Evolutionary conservation across 2,113 vertebrate genomes (phyloP).

Genomic region (Sus scrofa): DNA sequence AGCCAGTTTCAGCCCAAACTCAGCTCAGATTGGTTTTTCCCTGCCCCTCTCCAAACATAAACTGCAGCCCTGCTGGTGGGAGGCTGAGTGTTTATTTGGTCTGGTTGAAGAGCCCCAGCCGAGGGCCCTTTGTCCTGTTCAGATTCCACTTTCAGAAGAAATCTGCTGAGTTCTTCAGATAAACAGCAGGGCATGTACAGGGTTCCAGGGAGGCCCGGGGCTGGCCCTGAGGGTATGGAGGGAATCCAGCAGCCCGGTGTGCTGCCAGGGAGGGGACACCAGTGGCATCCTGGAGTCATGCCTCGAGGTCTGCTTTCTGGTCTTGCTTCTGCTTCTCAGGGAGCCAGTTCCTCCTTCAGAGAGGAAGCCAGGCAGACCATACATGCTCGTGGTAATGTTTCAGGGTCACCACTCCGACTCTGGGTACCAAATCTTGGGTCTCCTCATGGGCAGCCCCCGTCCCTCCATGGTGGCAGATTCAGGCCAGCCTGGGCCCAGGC

Average conservation of each 20-base stretch:
- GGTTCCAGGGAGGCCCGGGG: not conserved
- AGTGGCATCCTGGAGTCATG: not conserved
- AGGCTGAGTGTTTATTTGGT: slow-evolving; percentile 51
- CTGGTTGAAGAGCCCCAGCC: slow-evolving; percentile 3
- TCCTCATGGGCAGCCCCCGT: not conserved
- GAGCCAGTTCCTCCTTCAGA: not conserved
- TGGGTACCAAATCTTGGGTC: not conserved
- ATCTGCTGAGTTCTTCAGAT: slow-evolving; percentile 37
- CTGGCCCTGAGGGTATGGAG: not conserved
- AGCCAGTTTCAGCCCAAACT: slow-evolving; percentile 44
- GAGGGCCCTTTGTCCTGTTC: slow-evolving; percentile 32
- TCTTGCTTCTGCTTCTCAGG: not conserved
- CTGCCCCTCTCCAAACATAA: not conserved
- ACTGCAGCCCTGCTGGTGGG: not conserved
- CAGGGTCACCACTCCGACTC: not conserved
- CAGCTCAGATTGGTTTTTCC: not conserved
- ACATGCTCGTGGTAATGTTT: not conserved
- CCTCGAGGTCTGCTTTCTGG: not conserved
- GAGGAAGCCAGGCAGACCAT: not conserved
- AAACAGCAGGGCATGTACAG: not conserved
- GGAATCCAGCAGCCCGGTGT: not conserved
- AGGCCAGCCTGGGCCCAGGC: not conserved
- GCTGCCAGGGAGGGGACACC: not conserved
- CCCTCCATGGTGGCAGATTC: not conserved
- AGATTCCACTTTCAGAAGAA: slow-evolving; percentile 35